A percentile compares a stretch with the other conserved stretches of the same genome.
Conservation (phyloP, 1,140 invertebrate genomes). For the Drosophila tropicalis region DNA sequence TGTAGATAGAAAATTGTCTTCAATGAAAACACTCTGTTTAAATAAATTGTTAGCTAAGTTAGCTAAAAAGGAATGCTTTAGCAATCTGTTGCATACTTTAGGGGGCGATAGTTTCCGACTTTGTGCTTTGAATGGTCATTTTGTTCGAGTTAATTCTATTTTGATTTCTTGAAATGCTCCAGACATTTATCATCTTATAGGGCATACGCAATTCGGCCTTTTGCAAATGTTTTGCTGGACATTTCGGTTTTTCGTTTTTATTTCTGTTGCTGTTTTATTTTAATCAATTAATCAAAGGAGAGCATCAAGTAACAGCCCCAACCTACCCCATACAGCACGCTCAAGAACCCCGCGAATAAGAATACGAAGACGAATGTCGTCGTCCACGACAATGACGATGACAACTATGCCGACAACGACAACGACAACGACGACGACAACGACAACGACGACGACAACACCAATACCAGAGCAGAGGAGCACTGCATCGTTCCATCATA, state of each 20-base stretch:
- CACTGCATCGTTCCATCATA: constrained; percentile 54
- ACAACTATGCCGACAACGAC: background rate
- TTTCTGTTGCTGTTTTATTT: constrained; percentile 7
- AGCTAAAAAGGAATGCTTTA: too few relatives aligned
- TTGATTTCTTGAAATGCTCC: too few relatives aligned
- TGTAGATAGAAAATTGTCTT: too few relatives aligned
- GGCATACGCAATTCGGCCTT: too few relatives aligned
- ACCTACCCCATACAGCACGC: constrained; percentile 35
- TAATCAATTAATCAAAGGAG: constrained; percentile 69
- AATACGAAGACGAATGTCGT: background rate
- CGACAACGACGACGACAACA: background rate
- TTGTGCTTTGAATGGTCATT: too few relatives aligned
- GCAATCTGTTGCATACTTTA: too few relatives aligned
- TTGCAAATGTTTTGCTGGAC: too few relatives aligned
- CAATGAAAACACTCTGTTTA: too few relatives aligned
- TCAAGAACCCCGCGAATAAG: constrained; percentile 24
- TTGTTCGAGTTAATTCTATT: too few relatives aligned
- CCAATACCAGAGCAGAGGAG: constrained; percentile 30
- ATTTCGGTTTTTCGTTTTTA: background rate
- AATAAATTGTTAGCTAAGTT: too few relatives aligned
- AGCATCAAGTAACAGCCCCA: constrained; percentile 39
- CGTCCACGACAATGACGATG: background rate
- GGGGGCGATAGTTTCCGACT: too few relatives aligned
- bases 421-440: background rate
- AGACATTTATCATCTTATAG: too few relatives aligned